Percentiles rank a stretch among this genome's conserved stretches.
Evolutionary conservation across 2,888 invertebrate species (phyloP).

Genomic region (Penaeus monodon): DNA sequence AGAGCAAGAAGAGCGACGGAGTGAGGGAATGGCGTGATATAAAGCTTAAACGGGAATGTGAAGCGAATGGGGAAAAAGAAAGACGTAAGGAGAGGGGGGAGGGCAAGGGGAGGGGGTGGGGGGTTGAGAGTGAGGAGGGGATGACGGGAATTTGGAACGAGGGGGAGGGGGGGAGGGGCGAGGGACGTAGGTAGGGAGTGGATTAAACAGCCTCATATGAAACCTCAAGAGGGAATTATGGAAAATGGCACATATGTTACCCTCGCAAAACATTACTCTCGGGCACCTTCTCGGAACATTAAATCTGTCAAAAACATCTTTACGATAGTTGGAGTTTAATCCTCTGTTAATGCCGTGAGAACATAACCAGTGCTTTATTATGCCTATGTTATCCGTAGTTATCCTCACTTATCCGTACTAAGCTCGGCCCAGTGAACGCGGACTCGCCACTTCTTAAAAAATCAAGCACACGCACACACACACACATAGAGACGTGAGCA

Average conservation of each 20-base stretch:
- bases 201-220: slow-evolving; percentile 38
- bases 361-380: slow-evolving; percentile 55
- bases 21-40: too few species aligned
- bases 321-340: slow-evolving; percentile 51
- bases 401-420: slow-evolving; percentile 21
- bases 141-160: background rate
- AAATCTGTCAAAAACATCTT: slow-evolving; percentile 59
- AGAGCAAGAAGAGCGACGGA: background rate
- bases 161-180: background rate
- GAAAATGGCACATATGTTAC: slow-evolving; percentile 49
- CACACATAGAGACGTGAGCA: background rate
- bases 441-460: background rate
- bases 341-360: slow-evolving; percentile 48
- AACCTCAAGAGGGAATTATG: slow-evolving; percentile 38
- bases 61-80: background rate
- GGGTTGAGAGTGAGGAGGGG: background rate
- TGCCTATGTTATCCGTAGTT: background rate
- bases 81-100: background rate
- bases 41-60: background rate
- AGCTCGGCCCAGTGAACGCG: slow-evolving; percentile 14
- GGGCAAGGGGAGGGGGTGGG: background rate
- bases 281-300: slow-evolving; percentile 48
- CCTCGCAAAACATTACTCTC: slow-evolving; percentile 53
- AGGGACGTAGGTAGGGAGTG: slow-evolving; percentile 24
- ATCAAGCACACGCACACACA: background rate